A percentile compares a stretch with the other conserved stretches of the same genome.
Conservation (phyloP, 1,140 invertebrate genomes). For the Macrobrachium rosenbergii region DNA sequence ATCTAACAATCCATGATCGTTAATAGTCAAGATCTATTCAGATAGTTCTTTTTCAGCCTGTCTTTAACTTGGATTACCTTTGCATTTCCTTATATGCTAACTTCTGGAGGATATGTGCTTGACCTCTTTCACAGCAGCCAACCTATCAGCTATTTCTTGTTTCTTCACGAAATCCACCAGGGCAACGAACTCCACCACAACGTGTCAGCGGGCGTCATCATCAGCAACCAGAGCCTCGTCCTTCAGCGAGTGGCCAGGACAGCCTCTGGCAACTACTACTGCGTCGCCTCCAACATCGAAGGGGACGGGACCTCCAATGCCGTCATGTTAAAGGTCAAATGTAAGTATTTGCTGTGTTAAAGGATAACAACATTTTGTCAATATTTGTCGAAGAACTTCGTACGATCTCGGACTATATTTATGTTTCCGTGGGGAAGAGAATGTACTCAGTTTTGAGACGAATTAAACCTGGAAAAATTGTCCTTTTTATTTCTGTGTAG, state of each 20-base stretch:
- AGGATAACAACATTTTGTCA: background rate
- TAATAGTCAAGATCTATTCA: too few species aligned
- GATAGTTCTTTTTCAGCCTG: too few species aligned
- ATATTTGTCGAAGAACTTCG: background rate
- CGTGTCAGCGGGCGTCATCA: constrained; percentile 37
- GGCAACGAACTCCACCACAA: constrained; percentile 30
- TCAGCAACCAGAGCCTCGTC: constrained; percentile 35
- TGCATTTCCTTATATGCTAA: too few species aligned
- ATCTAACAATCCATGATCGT: too few species aligned
- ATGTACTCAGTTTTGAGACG: too few species aligned
- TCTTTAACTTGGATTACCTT: too few species aligned
- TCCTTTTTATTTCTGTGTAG: background rate
- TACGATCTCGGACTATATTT: background rate
- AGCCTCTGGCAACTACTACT: constrained; percentile 42
- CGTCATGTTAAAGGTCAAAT: constrained; percentile 86
- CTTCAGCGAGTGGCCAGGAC: constrained; percentile 28
- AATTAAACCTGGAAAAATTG: background rate
- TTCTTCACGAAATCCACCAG: background rate
- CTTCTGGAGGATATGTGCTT: too few species aligned
- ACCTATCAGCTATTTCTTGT: too few species aligned
- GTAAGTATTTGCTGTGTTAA: constrained; percentile 75
- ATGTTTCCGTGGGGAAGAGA: too few species aligned
- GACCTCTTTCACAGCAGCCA: too few species aligned
- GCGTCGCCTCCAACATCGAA: constrained; percentile 70
- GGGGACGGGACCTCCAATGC: constrained; percentile 87